Percentiles rank a stretch among this genome's conserved stretches.
Conservation (phyloP, 2,113 vertebrate genomes). For the Brachypteracias leptosomus region DNA sequence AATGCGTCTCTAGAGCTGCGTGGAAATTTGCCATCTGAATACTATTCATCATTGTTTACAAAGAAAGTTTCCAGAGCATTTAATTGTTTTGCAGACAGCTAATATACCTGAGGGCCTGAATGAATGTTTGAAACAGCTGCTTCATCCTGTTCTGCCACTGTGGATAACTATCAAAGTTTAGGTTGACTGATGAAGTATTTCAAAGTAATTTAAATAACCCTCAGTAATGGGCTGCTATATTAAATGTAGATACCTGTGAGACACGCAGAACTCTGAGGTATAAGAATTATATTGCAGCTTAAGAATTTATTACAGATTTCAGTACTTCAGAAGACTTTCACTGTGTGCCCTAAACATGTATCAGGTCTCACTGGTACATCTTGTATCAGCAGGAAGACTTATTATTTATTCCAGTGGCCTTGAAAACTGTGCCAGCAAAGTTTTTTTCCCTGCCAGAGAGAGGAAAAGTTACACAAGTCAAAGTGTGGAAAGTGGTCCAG, state of each 20-base stretch:
- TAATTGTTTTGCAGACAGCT: slow-evolving; percentile 27
- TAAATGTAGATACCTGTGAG: background rate
- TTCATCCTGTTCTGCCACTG: slow-evolving; percentile 43
- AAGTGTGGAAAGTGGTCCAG: background rate
- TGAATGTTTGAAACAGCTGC: slow-evolving; percentile 7
- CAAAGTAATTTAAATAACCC: slow-evolving; percentile 27
- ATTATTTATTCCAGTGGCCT: background rate
- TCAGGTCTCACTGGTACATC: background rate
- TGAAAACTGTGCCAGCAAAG: background rate
- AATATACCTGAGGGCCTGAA: background rate
- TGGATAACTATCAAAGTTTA: background rate
- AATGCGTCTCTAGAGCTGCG: background rate
- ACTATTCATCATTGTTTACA: slow-evolving; percentile 1
- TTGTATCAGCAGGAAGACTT: background rate
- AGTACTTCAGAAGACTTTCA: background rate
- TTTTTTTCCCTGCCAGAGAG: background rate
- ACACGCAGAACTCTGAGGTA: background rate
- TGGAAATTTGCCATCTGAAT: background rate
- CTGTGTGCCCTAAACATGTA: background rate
- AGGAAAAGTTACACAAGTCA: background rate
- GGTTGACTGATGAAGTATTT: slow-evolving; percentile 17
- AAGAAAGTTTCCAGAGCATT: slow-evolving; percentile 16
- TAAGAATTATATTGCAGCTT: background rate
- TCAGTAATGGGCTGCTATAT: background rate
- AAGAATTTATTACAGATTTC: background rate